Conservation (phyloP, 1,140 invertebrate species). For the Cydia amplana region DNA sequence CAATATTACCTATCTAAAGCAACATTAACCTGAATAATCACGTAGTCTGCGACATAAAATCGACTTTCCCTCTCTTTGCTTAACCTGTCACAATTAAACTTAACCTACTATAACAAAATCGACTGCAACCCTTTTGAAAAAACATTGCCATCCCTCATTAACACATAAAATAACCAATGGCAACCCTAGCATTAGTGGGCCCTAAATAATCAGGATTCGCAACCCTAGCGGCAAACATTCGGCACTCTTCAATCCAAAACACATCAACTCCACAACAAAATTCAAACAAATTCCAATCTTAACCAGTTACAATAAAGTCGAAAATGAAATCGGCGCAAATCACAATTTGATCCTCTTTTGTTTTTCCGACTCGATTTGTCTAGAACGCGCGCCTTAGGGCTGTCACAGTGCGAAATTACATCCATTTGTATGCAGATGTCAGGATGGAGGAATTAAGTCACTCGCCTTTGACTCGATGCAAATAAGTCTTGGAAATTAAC, state of each 20-base stretch:
- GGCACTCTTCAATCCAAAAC: neutral
- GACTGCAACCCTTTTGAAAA: slow-evolving; percentile 19
- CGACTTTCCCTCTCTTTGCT: neutral
- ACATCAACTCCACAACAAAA: neutral
- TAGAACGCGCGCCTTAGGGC: slow-evolving; percentile 54
- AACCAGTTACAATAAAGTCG: neutral
- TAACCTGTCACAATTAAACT: slow-evolving; percentile 11
- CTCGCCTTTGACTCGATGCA: slow-evolving; percentile 63
- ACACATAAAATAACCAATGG: slow-evolving; percentile 46
- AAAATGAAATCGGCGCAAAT: neutral
- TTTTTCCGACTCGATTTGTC: slow-evolving; percentile 42
- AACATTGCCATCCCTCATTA: slow-evolving; percentile 39
- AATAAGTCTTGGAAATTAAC: slow-evolving; percentile 71
- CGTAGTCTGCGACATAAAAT: neutral
- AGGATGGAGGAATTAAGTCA: slow-evolving; percentile 51
- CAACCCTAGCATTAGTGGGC: slow-evolving; percentile 37
- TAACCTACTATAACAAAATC: slow-evolving; percentile 19
- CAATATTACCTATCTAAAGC: too few species aligned
- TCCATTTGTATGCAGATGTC: slow-evolving; percentile 72
- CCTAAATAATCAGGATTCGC: slow-evolving; percentile 37
- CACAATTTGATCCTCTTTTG: neutral
- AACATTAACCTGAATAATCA: neutral
- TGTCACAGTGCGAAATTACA: slow-evolving; percentile 70
- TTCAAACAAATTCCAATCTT: neutral
- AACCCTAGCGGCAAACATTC: slow-evolving; percentile 54